Evolutionary conservation across 2,113 vertebrate genomes (phyloP).

Genomic region (Tor tambroides): DNA sequence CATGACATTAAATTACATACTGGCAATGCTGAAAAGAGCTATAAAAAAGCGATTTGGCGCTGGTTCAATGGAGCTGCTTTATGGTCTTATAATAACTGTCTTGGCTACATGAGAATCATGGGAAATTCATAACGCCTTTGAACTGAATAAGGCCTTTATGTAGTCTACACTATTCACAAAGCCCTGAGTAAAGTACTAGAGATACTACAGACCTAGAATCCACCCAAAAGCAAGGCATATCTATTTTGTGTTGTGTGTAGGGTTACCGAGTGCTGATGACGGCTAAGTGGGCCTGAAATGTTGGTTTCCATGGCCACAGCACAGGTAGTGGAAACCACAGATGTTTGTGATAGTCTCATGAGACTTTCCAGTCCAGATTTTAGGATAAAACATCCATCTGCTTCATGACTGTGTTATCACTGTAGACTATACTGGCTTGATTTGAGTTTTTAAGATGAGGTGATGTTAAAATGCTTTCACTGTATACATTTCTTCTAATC

Average conservation of each 20-base stretch:
- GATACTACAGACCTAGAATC: not conserved
- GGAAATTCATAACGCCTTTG: slow-evolving; percentile 18
- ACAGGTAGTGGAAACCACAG: slow-evolving; percentile 54
- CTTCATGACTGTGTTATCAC: not conserved
- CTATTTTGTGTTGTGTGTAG: slow-evolving; percentile 47
- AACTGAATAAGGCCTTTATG: slow-evolving; percentile 28
- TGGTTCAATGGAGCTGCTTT: slow-evolving; percentile 15
- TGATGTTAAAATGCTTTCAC: not conserved
- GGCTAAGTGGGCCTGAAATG: slow-evolving; percentile 57
- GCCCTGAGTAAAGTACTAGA: not conserved
- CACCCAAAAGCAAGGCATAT: slow-evolving; percentile 2
- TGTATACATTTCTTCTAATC: slow-evolving; percentile 5
- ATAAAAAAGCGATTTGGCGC: slow-evolving; percentile 23
- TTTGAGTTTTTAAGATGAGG: not conserved
- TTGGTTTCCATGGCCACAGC: slow-evolving; percentile 66
- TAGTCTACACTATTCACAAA: not conserved
- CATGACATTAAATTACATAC: slow-evolving; percentile 29
- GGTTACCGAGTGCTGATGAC: slow-evolving; percentile 29
- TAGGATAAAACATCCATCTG: slow-evolving; percentile 23
- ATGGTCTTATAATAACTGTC: slow-evolving; percentile 31
- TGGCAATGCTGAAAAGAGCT: slow-evolving; percentile 11
- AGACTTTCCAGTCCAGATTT: slow-evolving; percentile 38
- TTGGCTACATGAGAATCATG: slow-evolving; percentile 12
- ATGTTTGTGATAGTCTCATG: slow-evolving; percentile 52
- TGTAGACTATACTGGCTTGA: not conserved